Conservation (phyloP, 2,888 invertebrate species). For the Mesoligia furuncula region DNA sequence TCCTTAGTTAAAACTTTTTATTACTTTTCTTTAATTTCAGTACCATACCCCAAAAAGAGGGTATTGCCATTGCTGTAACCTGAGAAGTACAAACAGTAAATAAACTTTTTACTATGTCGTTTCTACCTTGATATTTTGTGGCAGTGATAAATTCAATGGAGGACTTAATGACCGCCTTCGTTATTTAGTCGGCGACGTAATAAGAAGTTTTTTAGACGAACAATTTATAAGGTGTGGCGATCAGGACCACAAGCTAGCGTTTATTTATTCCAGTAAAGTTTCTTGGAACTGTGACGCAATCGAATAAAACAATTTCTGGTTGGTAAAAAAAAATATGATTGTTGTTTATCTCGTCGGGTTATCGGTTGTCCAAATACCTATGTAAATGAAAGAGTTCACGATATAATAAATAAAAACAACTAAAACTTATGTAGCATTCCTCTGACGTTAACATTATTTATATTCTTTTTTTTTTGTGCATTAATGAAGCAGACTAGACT, state of each 20-base stretch:
- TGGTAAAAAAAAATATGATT: conserved; percentile 46
- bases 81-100: conserved; percentile 68
- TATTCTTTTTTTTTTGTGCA: conserved; percentile 26
- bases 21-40: conserved; percentile 67
- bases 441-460: conserved; percentile 40
- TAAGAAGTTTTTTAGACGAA: conserved; percentile 70
- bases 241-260: conserved; percentile 69
- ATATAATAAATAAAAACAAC: conserved; percentile 61
- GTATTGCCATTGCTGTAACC: conserved; percentile 59
- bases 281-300: conserved; percentile 70
- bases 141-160: conserved; percentile 72
- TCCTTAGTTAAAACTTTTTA: conserved; percentile 72
- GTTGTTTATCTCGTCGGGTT: conserved; percentile 54
- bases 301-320: conserved; percentile 55
- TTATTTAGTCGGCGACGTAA: conserved; percentile 70
- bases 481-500: conserved; percentile 44
- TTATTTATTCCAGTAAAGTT: conserved; percentile 70
- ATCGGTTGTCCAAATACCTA: conserved; percentile 65
- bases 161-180: conserved; percentile 71
- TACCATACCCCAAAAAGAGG: conserved; percentile 58
- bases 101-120: conserved; percentile 62
- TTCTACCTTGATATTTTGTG: conserved; percentile 72
- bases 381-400: conserved; percentile 65
- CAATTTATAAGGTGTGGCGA: conserved; percentile 72
- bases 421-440: conserved; percentile 53